phyloP scores from a whole-genome alignment of 1,140 invertebrate species.

The Antheraea pernyi region DNA sequence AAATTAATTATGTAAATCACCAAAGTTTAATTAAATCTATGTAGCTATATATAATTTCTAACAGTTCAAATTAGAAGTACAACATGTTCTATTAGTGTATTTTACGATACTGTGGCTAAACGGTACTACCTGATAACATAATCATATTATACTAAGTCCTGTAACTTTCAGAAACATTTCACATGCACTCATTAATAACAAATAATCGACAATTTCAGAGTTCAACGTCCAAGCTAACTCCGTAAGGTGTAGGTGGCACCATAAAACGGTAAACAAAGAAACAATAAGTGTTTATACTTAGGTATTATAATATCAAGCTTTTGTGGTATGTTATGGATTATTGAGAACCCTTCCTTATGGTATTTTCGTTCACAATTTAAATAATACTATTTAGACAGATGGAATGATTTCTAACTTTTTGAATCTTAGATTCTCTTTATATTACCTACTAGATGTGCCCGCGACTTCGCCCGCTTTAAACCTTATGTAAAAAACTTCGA shows the following conservation, averaged over 20 bases:
- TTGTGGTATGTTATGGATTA: slow-evolving; percentile 64
- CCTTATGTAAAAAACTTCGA: too few relatives aligned
- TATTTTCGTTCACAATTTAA: background rate
- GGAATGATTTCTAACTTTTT: background rate
- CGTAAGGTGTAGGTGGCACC: slow-evolving; percentile 30
- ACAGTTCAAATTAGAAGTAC: background rate
- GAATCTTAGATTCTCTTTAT: background rate
- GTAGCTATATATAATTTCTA: background rate
- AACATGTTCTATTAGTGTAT: background rate
- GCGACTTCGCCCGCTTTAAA: too few relatives aligned
- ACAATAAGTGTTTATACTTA: slow-evolving; percentile 37
- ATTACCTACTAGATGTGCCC: too few relatives aligned
- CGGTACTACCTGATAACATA: background rate
- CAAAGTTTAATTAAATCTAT: too few relatives aligned
- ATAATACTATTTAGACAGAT: background rate
- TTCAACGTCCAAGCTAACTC: slow-evolving; percentile 51
- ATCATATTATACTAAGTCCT: background rate
- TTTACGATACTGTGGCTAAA: background rate
- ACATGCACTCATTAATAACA: slow-evolving; percentile 55
- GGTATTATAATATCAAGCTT: slow-evolving; percentile 53
- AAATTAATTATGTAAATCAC: too few relatives aligned
- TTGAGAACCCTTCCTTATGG: slow-evolving; percentile 56
- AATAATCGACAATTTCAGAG: slow-evolving; percentile 68
- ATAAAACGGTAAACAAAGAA: slow-evolving; percentile 75
- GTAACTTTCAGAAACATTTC: slow-evolving; percentile 14